Evolutionary conservation across 2,888 invertebrate genomes (phyloP), one percentile per base, ranked within the genome.

Genomic region (Drosophila ezoana): DNA sequence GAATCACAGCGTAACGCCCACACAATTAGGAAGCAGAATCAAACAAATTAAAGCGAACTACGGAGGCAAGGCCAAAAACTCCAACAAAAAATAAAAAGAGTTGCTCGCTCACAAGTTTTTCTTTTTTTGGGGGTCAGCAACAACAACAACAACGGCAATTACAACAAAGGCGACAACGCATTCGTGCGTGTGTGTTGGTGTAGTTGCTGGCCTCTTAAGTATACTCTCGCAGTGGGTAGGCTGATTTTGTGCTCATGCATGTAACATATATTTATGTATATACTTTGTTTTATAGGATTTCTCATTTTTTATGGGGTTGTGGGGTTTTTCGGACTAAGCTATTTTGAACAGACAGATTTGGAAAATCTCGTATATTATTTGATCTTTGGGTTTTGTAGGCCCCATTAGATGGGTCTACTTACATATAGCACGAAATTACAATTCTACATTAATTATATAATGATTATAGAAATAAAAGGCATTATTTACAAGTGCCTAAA

Each of bases 1-100:
- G 72, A 87, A 83, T 81, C 87, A 87, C 81, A 68, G 62, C 66
- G 78, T 69, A 56, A 77, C 71, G 76, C 80, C 89, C 73, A 75
- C 89, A 76, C 73, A 77, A 81, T 79, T 84, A 77, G 89, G 87
- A 88, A 88, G 61, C 79, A 67, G 63, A 62, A 61, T 71, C 53
- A 58, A 45, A 37, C 20, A 61, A 71, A 57, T 51, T 53, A 61
- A 63, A 52, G 14, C 56, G 51, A 58, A 38, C 45, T 53, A 56
- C 62, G 60, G 58, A 65, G 61, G 66, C 75, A 65, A 79, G 67
- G 72, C 60, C 59, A 72, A 54, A 45, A 71, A 33, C 28, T 49
- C 35, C 18, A 49, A 53, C n/a, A 37, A 45, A 40, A 43, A 57
- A 33, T 47, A 58, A 40, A 65, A 70, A 72, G 51, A 69, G 65